These are phyloP conservation scores for Oligia fasciuncula DNA, from an alignment of 2,888 invertebrate species.

Conservation along the genomic window DNA sequence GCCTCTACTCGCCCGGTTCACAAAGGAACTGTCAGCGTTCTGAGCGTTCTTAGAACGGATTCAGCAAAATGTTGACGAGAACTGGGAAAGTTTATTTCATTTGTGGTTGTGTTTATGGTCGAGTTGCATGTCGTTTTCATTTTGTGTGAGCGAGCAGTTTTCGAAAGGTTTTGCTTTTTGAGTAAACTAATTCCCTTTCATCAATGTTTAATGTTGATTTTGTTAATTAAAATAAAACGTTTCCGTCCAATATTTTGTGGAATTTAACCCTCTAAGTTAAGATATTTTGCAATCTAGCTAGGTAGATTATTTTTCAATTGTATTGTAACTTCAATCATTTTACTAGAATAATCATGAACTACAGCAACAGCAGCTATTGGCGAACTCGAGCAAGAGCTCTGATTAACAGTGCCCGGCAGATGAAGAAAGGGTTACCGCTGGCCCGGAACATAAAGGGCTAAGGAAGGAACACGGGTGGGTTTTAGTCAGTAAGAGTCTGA, in stretches of 20 bases:
- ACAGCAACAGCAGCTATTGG: neutral
- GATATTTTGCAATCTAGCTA: no score
- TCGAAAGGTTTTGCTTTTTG: neutral
- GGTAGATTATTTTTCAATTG: neutral
- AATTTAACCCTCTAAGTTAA: neutral
- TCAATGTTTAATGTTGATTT: neutral
- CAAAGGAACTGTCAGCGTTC: slow-evolving; percentile 31
- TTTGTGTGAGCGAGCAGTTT: neutral
- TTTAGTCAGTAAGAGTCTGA: no score
- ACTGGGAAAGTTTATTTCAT: slow-evolving; percentile 7
- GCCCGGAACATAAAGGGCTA: no score
- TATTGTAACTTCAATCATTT: neutral
- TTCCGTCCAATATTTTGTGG: neutral
- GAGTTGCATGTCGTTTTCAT: neutral
- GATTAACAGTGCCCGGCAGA: neutral
- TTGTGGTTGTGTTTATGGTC: neutral
- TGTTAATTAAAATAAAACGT: slow-evolving; percentile 9
- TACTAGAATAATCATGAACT: neutral
- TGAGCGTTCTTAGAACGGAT: slow-evolving; percentile 10
- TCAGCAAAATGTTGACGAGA: slow-evolving; percentile 31
- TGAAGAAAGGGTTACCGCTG: neutral
- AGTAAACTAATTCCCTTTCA: neutral
- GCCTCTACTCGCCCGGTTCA: slow-evolving; percentile 17
- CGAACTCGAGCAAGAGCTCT: neutral
- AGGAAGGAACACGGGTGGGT: no score